Evolutionary conservation across 2,797 vertebrate species (phyloP), one percentile per base, ranked within the genome.

Genomic region (Coranthus polyacanthus): DNA sequence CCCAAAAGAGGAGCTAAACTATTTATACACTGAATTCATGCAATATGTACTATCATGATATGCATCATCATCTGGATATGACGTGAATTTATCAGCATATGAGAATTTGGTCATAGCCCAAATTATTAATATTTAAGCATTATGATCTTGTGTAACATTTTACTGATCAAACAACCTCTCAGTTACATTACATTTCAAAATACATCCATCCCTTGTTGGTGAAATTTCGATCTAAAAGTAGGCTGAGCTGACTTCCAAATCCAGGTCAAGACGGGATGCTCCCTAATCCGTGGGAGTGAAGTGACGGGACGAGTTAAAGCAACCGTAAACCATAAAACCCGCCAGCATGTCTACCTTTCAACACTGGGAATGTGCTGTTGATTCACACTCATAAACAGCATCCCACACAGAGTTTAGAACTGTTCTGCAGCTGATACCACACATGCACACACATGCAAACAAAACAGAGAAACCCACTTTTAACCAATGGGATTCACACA

Each of bases 231-330:
- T 68, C 69, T 81, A 69, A 60, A 84, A 89, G 73, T 71, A 68
- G 68, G 76, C 56, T 62, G 71, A 42, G 26, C 29, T 12, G 59
- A 60, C 49, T 67, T 70, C 41, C 21, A 58, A 78, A 91, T 90
- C 77, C 78, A 88, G 88, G 83, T 91, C 84, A 90, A 88, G 84
- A 83, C 22, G 8, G 69, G 79, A 83, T 72, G 72, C 75, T 71
- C 21, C 51, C 32, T 89, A 89, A 92, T 89, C 88, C 46, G 13
- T 38, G 69, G 56, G 75, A 83, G 68, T 59, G 81, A 80, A 78
- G 72, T 24, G 69, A 75, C n/a, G 77, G 43, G 57, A 69, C 37
- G 6, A 74, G 71, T 67, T 87, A 75, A 80, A 85, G 88, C 81
- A 72, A 53, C 67, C 42, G 44, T 75, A 54, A 83, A 85, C 75